Evolutionary conservation across 2,888 invertebrate genomes (phyloP).

Genomic region (Rotaria socialis): DNA sequence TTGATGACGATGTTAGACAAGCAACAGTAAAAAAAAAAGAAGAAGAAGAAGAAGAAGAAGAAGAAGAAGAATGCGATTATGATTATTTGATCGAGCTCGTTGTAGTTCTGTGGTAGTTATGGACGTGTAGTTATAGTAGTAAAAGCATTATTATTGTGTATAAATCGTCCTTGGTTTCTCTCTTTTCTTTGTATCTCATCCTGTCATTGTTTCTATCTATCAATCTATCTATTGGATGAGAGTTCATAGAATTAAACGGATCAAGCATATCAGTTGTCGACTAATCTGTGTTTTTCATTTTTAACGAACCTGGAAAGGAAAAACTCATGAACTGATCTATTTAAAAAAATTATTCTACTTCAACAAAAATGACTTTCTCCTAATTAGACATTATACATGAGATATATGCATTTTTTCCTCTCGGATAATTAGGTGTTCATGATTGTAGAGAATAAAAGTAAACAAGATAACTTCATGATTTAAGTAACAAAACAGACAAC

Average conservation of each 20-base stretch:
- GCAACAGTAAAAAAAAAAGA: background rate
- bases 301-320: background rate
- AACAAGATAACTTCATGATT: background rate
- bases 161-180: conserved; percentile 23
- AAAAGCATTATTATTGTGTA: conserved; percentile 19
- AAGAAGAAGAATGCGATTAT: background rate
- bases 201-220: background rate
- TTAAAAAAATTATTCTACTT: background rate
- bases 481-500: too few species aligned
- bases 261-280: background rate
- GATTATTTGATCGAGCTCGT: conserved; percentile 21
- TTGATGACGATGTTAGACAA: background rate
- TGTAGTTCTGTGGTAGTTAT: conserved; percentile 13
- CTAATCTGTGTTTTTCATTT: background rate
- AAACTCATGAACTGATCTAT: background rate
- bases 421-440: background rate
- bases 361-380: background rate
- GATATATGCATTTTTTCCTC: background rate
- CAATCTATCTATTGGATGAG: background rate
- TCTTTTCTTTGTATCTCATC: background rate
- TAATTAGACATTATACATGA: background rate
- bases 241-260: background rate
- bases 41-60: background rate
- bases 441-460: background rate
- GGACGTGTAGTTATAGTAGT: background rate